Evolutionary conservation across 2,797 vertebrate genomes (phyloP), one percentile per base, ranked within the genome.

Genomic region (Cichlasoma orientale): DNA sequence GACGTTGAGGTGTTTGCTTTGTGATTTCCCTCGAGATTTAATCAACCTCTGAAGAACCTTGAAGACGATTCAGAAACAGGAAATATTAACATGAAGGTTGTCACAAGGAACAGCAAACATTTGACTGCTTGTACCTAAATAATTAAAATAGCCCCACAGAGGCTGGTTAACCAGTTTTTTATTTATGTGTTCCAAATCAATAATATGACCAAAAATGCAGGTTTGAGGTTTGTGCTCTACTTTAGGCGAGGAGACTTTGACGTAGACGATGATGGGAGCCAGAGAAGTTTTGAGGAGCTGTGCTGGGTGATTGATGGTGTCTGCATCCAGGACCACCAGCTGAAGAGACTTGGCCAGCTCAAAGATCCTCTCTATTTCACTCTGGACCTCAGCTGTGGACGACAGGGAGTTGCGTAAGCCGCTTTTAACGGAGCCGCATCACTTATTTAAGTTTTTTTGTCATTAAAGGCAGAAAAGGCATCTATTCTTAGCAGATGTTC

Each of bases 191-290:
- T 31, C 71, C 4, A 54, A 44, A 33, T n/a, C 6, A 41, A 71
- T 2, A 27, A 11, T 16, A 29, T 4, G 0, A 8, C 1, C 16
- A 25, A 57, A 31, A 47, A 44, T 13, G 21, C 31, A 11, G 9
- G 13, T 36, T 53, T 55, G 44, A 7, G 11, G 59, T 50, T 70
- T 21, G 47, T 66, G 25, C 54, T 78, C 6, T 92, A 98, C 98
- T 95, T 99, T 99, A 7, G 98, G 98, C 0, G 98, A 99, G 36
- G 98, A 98, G 18, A 99, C 98, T 94, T 99, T 99, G 90, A 99
- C 98, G 3, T 98, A 99, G 90, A 99, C 97, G 0, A 98, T 94
- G 93, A 99, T 98, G 90, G 98, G 98, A 1, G 98, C 98, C 90
- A 99, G 90, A 0, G 98, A 99, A 1, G 98, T 99, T 94, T 99